These are phyloP conservation scores for Aleadryas rufinucha DNA, from an alignment of 2,113 vertebrate species.

Conservation along the genomic window DNA sequence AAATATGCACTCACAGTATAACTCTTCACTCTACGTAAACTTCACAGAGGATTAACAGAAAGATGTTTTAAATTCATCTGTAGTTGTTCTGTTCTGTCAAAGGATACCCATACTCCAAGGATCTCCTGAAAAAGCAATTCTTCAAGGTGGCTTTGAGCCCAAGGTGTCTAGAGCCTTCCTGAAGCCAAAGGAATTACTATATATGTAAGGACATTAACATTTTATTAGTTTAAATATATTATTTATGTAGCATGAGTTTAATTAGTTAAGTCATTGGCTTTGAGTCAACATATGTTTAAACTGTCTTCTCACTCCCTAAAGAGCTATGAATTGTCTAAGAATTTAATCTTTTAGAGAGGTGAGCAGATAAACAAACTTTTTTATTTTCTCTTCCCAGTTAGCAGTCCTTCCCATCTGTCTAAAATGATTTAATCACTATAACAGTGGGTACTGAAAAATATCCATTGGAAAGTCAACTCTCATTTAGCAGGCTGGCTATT, in stretches of 20 bases:
- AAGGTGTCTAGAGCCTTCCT: neutral
- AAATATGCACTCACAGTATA: neutral
- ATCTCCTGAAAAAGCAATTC: fast-evolving
- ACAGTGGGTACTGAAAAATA: neutral
- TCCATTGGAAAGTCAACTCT: neutral
- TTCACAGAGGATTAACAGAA: neutral
- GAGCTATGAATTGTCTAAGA: neutral
- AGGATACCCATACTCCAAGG: neutral
- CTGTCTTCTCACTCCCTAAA: neutral
- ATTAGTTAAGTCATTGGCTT: neutral
- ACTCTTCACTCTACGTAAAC: neutral
- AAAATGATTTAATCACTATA: neutral
- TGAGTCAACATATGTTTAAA: neutral
- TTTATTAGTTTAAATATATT: neutral
- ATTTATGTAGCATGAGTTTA: neutral
- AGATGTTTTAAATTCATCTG: neutral
- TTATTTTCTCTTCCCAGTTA: neutral
- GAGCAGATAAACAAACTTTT: neutral
- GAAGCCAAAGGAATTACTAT: neutral
- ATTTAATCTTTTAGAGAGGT: neutral
- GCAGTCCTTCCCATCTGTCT: neutral
- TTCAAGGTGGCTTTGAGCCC: neutral
- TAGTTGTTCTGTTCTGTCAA: neutral
- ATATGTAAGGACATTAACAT: neutral
- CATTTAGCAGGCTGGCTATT: neutral